These are phyloP conservation scores for Fistularia commersonii DNA, from an alignment of 2,797 vertebrate species.

Conservation along the genomic window DNA sequence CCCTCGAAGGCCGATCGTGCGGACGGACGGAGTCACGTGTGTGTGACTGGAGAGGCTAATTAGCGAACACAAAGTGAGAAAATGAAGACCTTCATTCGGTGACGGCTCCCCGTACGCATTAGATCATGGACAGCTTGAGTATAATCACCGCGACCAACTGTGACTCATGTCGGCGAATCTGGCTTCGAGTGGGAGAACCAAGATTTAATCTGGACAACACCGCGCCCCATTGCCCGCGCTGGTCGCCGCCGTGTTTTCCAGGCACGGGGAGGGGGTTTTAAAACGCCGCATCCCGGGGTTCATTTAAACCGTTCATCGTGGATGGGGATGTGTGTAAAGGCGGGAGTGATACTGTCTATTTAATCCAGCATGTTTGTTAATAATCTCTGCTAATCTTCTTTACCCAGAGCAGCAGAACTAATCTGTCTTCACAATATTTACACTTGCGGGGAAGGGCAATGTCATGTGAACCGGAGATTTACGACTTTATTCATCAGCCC, in stretches of 20 bases:
- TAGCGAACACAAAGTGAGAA: constrained; percentile 28
- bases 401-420: constrained; percentile 62
- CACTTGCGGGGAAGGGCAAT: constrained; percentile 48
- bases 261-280: too few species aligned
- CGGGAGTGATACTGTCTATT: constrained; percentile 52
- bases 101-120: constrained; percentile 76
- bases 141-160: constrained; percentile 82
- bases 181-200: constrained; percentile 80
- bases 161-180: constrained; percentile 84
- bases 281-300: constrained; percentile 18
- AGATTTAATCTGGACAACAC: constrained; percentile 72
- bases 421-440: constrained; percentile 64
- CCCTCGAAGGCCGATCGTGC: too few species aligned
- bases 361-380: constrained; percentile 69
- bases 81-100: constrained; percentile 53
- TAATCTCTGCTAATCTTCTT: constrained; percentile 75
- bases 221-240: not conserved
- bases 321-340: constrained; percentile 30
- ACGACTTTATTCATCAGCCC: constrained; percentile 46
- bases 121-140: constrained; percentile 80
- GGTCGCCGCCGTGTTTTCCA: too few species aligned
- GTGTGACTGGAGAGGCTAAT: constrained; percentile 20
- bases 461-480: constrained; percentile 42
- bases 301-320: constrained; percentile 23
- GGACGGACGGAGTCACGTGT: not conserved